Evolutionary conservation across 2,113 vertebrate genomes (phyloP).

Genomic region (Zosterops japonicus): DNA sequence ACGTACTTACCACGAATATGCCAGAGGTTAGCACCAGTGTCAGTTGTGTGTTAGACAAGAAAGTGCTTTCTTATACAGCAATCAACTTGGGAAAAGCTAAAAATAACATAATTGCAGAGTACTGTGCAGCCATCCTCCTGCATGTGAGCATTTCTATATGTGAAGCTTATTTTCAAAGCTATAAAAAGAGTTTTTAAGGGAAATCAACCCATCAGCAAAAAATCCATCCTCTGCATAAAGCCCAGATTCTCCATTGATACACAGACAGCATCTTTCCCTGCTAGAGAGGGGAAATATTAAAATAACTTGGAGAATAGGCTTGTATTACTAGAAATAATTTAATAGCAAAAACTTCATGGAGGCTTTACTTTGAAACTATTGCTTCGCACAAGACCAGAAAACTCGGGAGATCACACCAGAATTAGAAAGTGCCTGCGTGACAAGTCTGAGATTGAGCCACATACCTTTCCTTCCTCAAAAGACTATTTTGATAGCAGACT

Average conservation of each 20-base stretch:
- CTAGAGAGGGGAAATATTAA: background rate
- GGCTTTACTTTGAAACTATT: background rate
- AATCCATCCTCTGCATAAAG: background rate
- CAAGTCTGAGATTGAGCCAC: background rate
- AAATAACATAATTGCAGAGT: background rate
- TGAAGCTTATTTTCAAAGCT: background rate
- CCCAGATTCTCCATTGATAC: background rate
- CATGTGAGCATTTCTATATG: background rate
- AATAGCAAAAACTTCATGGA: background rate
- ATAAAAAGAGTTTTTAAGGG: background rate
- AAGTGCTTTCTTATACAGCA: background rate
- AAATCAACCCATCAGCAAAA: background rate
- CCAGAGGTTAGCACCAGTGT: background rate
- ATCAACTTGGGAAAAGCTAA: background rate
- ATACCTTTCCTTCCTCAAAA: constrained; percentile 1
- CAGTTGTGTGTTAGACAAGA: background rate
- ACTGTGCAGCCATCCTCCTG: background rate
- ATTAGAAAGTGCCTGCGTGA: background rate
- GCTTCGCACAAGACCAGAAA: background rate
- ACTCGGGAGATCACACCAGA: background rate
- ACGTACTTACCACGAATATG: background rate
- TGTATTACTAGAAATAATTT: background rate
- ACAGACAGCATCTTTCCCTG: background rate
- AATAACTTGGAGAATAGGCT: background rate
- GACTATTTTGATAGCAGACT: constrained; percentile 7